These are phyloP conservation scores for Chrysogorgia sp. DNA, from an alignment of 92 coral and sea anemone genomes.

Conservation along the genomic window DNA sequence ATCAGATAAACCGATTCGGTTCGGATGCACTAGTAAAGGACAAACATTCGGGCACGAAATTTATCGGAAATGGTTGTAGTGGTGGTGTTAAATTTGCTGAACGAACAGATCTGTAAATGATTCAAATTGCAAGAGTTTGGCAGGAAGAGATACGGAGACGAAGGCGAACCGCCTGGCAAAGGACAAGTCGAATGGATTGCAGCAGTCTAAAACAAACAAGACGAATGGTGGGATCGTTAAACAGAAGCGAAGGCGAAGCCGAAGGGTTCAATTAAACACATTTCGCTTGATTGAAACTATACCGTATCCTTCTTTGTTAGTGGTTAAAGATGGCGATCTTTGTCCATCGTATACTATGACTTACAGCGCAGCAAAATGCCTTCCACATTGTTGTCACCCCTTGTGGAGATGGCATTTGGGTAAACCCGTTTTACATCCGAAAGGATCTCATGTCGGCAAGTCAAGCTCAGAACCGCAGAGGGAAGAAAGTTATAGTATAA, in stretches of 20 bases:
- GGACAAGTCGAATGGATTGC: background rate
- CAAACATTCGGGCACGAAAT: too few species aligned
- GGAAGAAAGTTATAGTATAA: background rate
- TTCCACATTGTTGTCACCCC: constrained; percentile 36
- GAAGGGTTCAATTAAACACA: constrained; percentile 10
- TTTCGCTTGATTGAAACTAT: constrained; percentile 39
- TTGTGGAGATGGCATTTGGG: constrained; percentile 46
- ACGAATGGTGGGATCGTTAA: background rate
- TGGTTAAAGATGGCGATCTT: constrained; percentile 39
- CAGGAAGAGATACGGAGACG: too few species aligned
- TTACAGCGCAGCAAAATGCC: constrained; percentile 3
- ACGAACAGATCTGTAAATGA: too few species aligned
- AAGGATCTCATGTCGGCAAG: background rate
- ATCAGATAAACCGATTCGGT: background rate
- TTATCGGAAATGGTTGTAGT: too few species aligned
- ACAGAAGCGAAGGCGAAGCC: constrained; percentile 7
- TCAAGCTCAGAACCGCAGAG: background rate
- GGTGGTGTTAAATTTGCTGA: too few species aligned
- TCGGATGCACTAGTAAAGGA: too few species aligned
- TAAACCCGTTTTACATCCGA: constrained; percentile 11
- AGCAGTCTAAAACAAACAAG: background rate
- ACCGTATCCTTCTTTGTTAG: constrained; percentile 23
- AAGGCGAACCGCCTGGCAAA: too few species aligned
- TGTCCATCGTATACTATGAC: constrained; percentile 31
- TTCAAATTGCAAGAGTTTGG: background rate